Conservation (phyloP, 2,113 vertebrate genomes). For the Phrynosoma blainvillii region DNA sequence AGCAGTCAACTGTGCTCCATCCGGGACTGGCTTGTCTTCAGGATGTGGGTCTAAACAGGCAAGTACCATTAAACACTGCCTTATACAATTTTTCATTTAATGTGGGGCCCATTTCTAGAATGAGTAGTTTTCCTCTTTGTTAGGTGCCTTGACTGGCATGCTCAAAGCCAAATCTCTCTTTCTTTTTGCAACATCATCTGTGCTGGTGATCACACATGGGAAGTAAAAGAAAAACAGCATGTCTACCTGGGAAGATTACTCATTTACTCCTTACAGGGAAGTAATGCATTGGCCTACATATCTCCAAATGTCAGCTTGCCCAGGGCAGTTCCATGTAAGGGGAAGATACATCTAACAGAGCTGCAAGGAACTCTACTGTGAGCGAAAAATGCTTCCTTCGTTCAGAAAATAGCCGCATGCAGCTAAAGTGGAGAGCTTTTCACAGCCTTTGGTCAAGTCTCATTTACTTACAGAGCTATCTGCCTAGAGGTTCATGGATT, state of each 20-base stretch:
- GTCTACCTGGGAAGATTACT: constrained; percentile 5
- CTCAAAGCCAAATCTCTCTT: background rate
- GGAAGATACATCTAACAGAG: background rate
- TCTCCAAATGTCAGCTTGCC: background rate
- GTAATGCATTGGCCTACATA: background rate
- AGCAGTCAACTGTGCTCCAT: background rate
- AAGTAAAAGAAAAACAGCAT: background rate
- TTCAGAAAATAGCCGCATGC: background rate
- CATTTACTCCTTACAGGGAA: background rate
- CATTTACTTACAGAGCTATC: background rate
- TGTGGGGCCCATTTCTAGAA: background rate
- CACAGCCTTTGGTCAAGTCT: background rate
- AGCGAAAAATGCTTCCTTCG: constrained; percentile 12
- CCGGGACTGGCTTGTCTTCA: background rate
- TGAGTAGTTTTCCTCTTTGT: background rate
- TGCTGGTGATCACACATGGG: background rate
- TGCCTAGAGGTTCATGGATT: background rate
- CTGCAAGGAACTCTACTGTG: background rate
- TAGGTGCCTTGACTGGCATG: background rate
- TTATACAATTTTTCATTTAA: background rate
- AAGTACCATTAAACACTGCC: background rate
- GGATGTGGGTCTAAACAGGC: background rate
- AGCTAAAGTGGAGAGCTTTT: constrained; percentile 2
- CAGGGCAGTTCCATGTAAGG: background rate
- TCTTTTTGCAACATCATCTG: background rate